phyloP scores from a whole-genome alignment of 2,888 invertebrate genomes.

The Cheilosia urbana region DNA sequence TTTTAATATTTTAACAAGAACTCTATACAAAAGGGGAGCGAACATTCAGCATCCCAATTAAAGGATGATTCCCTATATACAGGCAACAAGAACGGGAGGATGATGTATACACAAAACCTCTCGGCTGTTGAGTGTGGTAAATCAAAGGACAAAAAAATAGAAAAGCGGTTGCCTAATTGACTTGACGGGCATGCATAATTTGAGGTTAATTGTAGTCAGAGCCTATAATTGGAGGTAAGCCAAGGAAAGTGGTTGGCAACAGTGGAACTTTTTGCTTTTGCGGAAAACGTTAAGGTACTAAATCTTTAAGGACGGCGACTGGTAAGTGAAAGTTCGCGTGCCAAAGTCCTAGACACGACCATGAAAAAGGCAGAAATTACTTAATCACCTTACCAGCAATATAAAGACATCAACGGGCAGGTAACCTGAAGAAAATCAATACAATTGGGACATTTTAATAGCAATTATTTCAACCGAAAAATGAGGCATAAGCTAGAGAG shows the following conservation, averaged over 20 bases:
- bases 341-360: neutral
- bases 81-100: constrained; percentile 1
- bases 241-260: neutral
- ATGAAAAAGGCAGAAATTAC: constrained; percentile 76
- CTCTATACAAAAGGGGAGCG: constrained; percentile 22
- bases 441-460: no score
- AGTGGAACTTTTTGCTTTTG: neutral
- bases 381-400: no score
- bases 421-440: no score
- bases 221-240: constrained; percentile 23
- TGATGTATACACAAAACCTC: constrained; percentile 18
- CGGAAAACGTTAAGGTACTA: neutral
- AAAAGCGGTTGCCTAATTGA: constrained; percentile 62
- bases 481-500: no score
- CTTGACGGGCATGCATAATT: constrained; percentile 41
- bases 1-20: constrained; percentile 18
- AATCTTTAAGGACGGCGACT: neutral
- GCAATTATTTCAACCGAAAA: no score
- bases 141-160: constrained; percentile 38
- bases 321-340: constrained; percentile 6
- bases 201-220: constrained; percentile 40
- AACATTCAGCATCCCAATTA: constrained; percentile 56
- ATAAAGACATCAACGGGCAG: no score
- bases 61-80: constrained; percentile 45
- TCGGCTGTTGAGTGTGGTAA: constrained; percentile 57